Evolutionary conservation across 1,140 invertebrate genomes (phyloP).

Genomic region (Drosophila truncata): DNA sequence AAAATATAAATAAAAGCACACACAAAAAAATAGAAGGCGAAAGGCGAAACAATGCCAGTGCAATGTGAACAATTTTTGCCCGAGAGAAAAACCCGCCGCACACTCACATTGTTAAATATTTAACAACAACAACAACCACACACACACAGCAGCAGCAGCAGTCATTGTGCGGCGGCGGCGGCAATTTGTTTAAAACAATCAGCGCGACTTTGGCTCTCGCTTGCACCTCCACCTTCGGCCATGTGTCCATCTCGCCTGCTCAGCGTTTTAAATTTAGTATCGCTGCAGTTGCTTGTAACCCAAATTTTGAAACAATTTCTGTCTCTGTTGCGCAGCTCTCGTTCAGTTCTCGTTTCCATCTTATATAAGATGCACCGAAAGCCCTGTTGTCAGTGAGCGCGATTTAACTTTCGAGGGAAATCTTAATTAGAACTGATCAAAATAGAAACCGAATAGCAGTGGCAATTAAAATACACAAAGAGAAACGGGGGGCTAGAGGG

Average conservation of each 20-base stretch:
- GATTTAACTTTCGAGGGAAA: constrained; percentile 44
- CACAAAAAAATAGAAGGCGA: not conserved
- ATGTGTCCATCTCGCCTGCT: not conserved
- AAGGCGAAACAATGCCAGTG: constrained; percentile 42
- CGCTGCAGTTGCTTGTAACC: constrained; percentile 61
- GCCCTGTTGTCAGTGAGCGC: constrained; percentile 19
- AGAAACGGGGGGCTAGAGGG: constrained; percentile 7
- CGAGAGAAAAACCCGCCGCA: constrained; percentile 9
- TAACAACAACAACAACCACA: not conserved
- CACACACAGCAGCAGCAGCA: not conserved
- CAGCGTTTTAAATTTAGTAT: constrained; percentile 71
- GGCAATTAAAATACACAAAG: constrained; percentile 60
- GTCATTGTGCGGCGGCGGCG: constrained; percentile 14
- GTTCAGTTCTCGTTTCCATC: constrained; percentile 12
- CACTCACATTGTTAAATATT: constrained; percentile 29
- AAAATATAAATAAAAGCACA: not conserved
- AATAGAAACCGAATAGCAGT: constrained; percentile 29
- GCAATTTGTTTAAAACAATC: constrained; percentile 72
- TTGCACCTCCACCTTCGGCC: not conserved
- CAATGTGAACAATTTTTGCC: constrained; percentile 38
- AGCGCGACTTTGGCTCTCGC: constrained; percentile 32
- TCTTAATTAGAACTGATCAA: constrained; percentile 60
- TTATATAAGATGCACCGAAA: constrained; percentile 61
- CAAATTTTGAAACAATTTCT: constrained; percentile 31
- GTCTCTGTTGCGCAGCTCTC: not conserved